These are phyloP conservation scores for Clarias magur DNA, from an alignment of 2,113 vertebrate genomes.

Conservation along the genomic window DNA sequence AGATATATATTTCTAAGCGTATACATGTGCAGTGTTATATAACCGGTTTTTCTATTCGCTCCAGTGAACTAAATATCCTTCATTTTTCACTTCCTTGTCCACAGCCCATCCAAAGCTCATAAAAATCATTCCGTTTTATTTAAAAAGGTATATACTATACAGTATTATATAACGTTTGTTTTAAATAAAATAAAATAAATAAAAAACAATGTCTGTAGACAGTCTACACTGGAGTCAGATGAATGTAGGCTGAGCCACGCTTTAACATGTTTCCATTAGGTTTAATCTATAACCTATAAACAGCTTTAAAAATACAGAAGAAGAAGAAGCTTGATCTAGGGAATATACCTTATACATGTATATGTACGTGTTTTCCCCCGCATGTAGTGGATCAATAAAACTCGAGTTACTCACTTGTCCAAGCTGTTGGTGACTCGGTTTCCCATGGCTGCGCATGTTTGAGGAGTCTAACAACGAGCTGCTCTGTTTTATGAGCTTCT, in stretches of 20 bases:
- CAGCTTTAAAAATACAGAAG: neutral
- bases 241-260: neutral
- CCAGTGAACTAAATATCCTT: neutral
- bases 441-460: slow-evolving; percentile 50
- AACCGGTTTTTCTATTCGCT: neutral
- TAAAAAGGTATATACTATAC: no score
- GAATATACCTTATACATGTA: neutral
- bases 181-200: neutral
- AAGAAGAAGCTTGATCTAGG: neutral
- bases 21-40: neutral
- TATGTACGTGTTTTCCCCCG: no score
- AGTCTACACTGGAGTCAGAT: no score
- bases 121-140: no score
- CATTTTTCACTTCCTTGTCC: neutral
- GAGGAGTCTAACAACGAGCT: no score
- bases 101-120: neutral
- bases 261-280: neutral
- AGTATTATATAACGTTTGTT: neutral
- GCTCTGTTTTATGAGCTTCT: slow-evolving; percentile 21
- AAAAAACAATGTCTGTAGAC: neutral
- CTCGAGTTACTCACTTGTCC: slow-evolving; percentile 50
- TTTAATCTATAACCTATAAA: neutral
- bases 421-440: slow-evolving; percentile 44
- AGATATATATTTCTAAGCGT: neutral
- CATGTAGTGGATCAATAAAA: neutral